Evolutionary conservation across 2,113 vertebrate genomes (phyloP), one percentile per base, ranked within the genome.

Genomic region (Ictalurus punctatus): DNA sequence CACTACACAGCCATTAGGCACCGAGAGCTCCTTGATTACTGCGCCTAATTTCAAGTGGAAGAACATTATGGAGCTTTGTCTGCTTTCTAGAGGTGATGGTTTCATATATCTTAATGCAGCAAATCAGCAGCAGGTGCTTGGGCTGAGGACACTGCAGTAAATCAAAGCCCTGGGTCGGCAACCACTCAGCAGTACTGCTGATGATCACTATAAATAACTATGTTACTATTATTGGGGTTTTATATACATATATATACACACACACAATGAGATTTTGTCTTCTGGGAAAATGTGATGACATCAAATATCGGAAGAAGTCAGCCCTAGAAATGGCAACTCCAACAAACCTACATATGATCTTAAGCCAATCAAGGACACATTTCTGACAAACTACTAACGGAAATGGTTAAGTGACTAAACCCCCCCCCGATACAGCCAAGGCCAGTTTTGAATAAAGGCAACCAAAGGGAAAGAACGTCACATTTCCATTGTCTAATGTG

Each of bases 161-260:
- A 69, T 79, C 73, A 84, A 79, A 79, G 58, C 30, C 61, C 30
- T 69, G 19, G 30, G 30, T 30, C 59, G 23, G 17, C 27, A 81
- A 30, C 17, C 40, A 48, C 40, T 54, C 30, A 37, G 67, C 54
- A 21, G 7, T 59, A 58, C 69, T 59, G 30, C 84, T 52, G 9
- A 86, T n/a, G 61, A 86, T 44, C 23, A 48, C 67, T 84, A 84
- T 74, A 84, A 84, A 88, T 88, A 88, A 84, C 69, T 3, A 61
- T 0, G 69, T 58, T 27, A 54, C 59, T 37, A 54, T 17, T 56
- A 44, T 52, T 58, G 65, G 0, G 16, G 17, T 19, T 37, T 40
- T 27, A 48, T 7, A 48, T 48, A 48, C 44, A 7, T 37, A 44
- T 44, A 44, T 44, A 44, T 3, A 44, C 0, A 44, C 4, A 44